phyloP scores from a whole-genome alignment of 2,797 vertebrate genomes.

The Sebastes trivittatus region DNA sequence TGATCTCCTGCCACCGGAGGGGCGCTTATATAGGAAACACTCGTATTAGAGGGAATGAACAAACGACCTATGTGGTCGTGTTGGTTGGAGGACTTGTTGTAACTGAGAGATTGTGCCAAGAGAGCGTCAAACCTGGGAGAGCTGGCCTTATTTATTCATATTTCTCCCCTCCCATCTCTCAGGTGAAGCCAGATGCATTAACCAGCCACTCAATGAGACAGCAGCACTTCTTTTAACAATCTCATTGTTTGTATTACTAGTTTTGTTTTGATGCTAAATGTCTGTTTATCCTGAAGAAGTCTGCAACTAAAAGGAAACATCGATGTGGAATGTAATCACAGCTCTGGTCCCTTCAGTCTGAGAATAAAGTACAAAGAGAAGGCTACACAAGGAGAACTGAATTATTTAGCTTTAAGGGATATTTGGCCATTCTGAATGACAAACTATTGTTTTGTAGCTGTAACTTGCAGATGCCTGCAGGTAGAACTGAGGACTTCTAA shows the following conservation, averaged over 20 bases:
- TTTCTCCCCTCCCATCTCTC: neutral
- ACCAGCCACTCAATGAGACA: neutral
- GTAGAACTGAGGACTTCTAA: neutral
- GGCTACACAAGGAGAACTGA: neutral
- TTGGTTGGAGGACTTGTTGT: too few species aligned
- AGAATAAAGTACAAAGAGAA: neutral
- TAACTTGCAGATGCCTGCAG: neutral
- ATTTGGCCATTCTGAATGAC: neutral
- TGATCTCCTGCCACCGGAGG: too few species aligned
- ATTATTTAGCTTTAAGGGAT: neutral
- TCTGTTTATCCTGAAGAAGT: neutral
- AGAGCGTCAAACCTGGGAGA: too few species aligned
- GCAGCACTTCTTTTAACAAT: neutral
- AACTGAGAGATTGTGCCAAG: too few species aligned
- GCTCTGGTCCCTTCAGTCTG: neutral
- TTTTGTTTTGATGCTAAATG: neutral
- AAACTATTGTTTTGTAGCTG: neutral
- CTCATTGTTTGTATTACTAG: neutral
- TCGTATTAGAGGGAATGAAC: too few species aligned
- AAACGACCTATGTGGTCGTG: too few species aligned
- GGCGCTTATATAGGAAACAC: too few species aligned
- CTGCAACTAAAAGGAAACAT: neutral
- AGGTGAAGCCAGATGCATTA: neutral
- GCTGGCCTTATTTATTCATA: neutral
- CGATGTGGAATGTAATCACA: neutral